Evolutionary conservation across 2,888 invertebrate species (phyloP).

Genomic region (Drosophila meridionalis): DNA sequence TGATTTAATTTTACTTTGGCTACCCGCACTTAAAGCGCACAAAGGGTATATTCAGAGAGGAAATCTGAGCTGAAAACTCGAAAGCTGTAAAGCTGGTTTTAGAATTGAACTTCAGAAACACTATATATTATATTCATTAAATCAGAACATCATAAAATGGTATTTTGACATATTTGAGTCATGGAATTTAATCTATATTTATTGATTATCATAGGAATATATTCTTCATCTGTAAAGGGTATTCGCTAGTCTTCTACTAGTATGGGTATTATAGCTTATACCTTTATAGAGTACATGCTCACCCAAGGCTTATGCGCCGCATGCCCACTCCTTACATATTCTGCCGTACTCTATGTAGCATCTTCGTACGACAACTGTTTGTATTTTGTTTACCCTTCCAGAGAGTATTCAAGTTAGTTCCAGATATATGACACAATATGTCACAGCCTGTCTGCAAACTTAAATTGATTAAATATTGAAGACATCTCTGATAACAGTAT

Average conservation of each 20-base stretch:
- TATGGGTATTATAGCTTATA: background rate
- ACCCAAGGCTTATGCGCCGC: background rate
- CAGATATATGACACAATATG: background rate
- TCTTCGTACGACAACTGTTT: background rate
- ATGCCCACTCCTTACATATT: background rate
- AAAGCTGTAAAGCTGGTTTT: background rate
- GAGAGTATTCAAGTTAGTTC: background rate
- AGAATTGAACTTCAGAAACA: background rate
- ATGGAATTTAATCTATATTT: background rate
- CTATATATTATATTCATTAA: background rate
- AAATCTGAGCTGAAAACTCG: background rate
- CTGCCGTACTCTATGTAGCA: background rate
- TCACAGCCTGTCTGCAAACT: background rate
- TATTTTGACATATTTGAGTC: background rate
- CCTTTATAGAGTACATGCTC: background rate
- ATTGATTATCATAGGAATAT: too few species aligned
- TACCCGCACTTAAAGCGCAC: background rate
- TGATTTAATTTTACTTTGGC: conserved; percentile 61
- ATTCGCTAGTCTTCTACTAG: background rate
- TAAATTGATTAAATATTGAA: background rate
- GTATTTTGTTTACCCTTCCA: background rate
- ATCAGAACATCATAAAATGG: background rate
- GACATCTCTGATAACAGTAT: background rate
- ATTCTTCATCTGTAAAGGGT: background rate
- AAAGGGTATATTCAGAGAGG: conserved; percentile 1